Conservation (phyloP, 2,888 invertebrate genomes). For the Scaptomyza cyrtandrae region DNA sequence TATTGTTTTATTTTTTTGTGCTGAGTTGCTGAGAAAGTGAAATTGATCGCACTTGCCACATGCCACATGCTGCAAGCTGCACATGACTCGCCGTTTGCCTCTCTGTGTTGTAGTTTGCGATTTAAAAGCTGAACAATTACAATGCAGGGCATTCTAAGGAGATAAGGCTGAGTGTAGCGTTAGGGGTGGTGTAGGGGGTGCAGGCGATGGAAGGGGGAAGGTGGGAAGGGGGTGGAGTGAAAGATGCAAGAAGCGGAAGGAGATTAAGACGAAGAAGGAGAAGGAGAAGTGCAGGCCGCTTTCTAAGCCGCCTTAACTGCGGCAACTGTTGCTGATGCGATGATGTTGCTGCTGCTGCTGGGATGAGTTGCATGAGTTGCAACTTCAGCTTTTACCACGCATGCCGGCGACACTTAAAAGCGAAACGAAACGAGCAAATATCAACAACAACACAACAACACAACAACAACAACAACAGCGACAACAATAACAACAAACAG, state of each 20-base stretch:
- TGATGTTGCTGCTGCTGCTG: conserved; percentile 33
- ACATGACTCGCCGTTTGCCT: neutral
- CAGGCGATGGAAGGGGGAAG: neutral
- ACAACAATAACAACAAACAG: conserved; percentile 25
- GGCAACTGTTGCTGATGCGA: conserved; percentile 22
- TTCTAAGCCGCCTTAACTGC: conserved; percentile 61
- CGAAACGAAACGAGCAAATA: conserved; percentile 62
- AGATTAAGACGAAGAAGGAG: neutral
- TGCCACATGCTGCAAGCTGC: conserved; percentile 7
- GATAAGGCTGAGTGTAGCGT: neutral
- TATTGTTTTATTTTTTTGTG: neutral
- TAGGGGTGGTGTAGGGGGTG: no score
- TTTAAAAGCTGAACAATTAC: conserved; percentile 29
- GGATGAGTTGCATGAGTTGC: conserved; percentile 66
- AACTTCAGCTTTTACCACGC: conserved; percentile 61
- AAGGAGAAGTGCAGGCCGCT: conserved; percentile 39
- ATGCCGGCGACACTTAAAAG: conserved; percentile 65
- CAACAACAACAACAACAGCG: conserved; percentile 24
- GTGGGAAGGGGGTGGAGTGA: neutral
- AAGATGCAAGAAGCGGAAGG: neutral
- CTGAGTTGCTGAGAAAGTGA: conserved; percentile 67
- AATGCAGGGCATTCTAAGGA: conserved; percentile 50
- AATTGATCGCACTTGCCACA: conserved; percentile 64
- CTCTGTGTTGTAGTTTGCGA: conserved; percentile 6
- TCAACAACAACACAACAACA: conserved; percentile 22